These are phyloP conservation scores for Iphiclides podalirius DNA, from an alignment of 2,888 invertebrate genomes.

Conservation along the genomic window DNA sequence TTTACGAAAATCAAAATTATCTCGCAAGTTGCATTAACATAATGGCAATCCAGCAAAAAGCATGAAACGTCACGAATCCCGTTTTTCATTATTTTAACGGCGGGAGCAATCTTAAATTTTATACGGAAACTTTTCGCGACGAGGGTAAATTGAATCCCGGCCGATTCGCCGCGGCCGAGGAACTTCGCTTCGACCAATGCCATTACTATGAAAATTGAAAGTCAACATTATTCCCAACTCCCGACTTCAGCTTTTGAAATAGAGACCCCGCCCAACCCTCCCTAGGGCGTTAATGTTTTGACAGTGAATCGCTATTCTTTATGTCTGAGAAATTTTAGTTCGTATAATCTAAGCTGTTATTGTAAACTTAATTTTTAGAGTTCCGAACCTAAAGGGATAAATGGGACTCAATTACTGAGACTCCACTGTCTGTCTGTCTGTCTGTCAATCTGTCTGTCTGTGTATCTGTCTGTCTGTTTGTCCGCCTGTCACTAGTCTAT, in stretches of 20 bases:
- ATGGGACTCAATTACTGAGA: too few species aligned
- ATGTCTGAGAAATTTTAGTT: not conserved
- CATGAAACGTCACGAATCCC: slow-evolving; percentile 6
- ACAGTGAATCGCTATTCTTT: not conserved
- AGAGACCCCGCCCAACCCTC: not conserved
- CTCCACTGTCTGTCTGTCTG: too few species aligned
- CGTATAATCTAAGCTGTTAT: too few species aligned
- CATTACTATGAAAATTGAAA: slow-evolving; percentile 45
- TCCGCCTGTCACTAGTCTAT: too few species aligned
- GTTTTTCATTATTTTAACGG: slow-evolving; percentile 23
- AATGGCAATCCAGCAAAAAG: slow-evolving; percentile 7
- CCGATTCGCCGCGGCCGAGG: slow-evolving; percentile 21
- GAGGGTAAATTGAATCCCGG: slow-evolving; percentile 23
- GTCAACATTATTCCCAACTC: slow-evolving; percentile 41
- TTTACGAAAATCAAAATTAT: too few species aligned
- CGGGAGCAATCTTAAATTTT: slow-evolving; percentile 17
- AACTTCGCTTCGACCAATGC: slow-evolving; percentile 29
- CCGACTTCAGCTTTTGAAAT: slow-evolving; percentile 25
- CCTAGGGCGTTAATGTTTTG: not conserved
- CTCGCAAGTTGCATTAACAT: not conserved
- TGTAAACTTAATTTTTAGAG: too few species aligned
- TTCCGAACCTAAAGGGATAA: too few species aligned
- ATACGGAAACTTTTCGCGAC: slow-evolving; percentile 18
- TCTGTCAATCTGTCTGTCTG: too few species aligned
- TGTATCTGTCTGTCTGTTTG: too few species aligned